These are phyloP conservation scores for Teleopsis dalmanni DNA, from an alignment of 1,140 invertebrate species.

Conservation along the genomic window DNA sequence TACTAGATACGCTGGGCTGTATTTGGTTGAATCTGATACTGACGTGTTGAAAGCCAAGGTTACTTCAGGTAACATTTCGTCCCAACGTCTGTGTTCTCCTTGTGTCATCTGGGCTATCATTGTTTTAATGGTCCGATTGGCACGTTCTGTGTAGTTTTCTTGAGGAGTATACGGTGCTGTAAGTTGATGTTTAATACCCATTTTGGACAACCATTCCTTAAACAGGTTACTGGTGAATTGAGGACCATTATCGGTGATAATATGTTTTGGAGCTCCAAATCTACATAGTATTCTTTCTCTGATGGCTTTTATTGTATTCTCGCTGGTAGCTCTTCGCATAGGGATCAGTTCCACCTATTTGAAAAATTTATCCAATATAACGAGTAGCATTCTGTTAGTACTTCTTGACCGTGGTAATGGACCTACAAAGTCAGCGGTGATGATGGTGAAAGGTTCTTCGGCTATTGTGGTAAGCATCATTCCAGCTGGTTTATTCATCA, in stretches of 20 bases:
- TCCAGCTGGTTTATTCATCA: background rate
- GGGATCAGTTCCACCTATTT: too few relatives aligned
- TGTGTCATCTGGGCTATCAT: slow-evolving; percentile 1
- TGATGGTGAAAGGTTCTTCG: background rate
- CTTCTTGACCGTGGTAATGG: too few relatives aligned
- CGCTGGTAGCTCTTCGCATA: too few relatives aligned
- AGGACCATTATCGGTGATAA: slow-evolving; percentile 2
- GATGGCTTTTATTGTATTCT: background rate
- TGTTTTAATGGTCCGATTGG: slow-evolving; percentile 2
- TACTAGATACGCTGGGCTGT: background rate
- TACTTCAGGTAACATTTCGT: background rate
- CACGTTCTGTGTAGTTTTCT: slow-evolving; percentile 1
- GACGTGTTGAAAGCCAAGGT: background rate
- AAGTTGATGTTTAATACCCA: background rate
- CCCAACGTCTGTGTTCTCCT: background rate
- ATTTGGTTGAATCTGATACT: background rate
- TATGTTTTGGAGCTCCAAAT: background rate
- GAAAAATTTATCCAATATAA: too few relatives aligned
- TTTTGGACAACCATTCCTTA: background rate
- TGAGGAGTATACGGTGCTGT: slow-evolving; percentile 1
- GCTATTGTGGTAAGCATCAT: background rate
- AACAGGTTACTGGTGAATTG: too few relatives aligned
- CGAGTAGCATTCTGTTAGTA: too few relatives aligned
- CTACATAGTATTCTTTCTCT: background rate
- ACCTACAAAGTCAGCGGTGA: background rate